Conservation (phyloP, 2,888 invertebrate species). For the Vanessa cardui region DNA sequence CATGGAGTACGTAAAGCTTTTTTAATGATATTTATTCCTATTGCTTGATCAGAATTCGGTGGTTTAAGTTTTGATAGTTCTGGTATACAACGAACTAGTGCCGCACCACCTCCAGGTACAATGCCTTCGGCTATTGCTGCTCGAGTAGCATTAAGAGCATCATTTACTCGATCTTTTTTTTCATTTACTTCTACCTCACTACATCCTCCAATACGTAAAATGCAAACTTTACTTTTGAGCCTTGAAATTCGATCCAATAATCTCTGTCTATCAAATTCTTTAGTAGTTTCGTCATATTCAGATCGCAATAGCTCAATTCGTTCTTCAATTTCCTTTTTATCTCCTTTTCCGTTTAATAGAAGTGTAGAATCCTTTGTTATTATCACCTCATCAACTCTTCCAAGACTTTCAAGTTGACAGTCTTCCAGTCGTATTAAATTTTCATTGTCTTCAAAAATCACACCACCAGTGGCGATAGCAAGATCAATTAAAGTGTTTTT, state of each 20-base stretch:
- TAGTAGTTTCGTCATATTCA: conserved; percentile 90
- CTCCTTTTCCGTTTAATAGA: conserved; percentile 86
- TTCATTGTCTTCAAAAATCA: conserved; percentile 96
- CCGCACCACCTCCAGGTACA: conserved; percentile 96
- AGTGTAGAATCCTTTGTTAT: conserved; percentile 97
- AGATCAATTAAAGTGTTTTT: conserved; percentile 94
- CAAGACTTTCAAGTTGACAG: conserved; percentile 89
- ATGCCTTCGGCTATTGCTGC: conserved; percentile 98
- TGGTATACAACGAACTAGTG: conserved; percentile 91
- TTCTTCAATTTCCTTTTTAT: conserved; percentile 88
- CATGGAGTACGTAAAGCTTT: conserved; percentile 94
- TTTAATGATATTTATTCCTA: conserved; percentile 90
- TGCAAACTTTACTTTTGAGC: conserved; percentile 90
- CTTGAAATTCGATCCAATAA: conserved; percentile 94
- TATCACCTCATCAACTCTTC: conserved; percentile 92
- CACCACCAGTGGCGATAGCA: conserved; percentile 95
- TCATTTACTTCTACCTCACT: conserved; percentile 96
- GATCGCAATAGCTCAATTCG: conserved; percentile 91
- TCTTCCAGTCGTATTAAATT: conserved; percentile 95
- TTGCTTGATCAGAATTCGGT: conserved; percentile 89
- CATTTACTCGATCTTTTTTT: conserved; percentile 97
- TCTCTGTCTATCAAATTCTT: conserved; percentile 95
- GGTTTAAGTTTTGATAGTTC: conserved; percentile 85
- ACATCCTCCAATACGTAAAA: conserved; percentile 92
- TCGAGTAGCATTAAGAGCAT: conserved; percentile 96